phyloP scores from a whole-genome alignment of 2,888 invertebrate species.

The Heliconius sara region DNA sequence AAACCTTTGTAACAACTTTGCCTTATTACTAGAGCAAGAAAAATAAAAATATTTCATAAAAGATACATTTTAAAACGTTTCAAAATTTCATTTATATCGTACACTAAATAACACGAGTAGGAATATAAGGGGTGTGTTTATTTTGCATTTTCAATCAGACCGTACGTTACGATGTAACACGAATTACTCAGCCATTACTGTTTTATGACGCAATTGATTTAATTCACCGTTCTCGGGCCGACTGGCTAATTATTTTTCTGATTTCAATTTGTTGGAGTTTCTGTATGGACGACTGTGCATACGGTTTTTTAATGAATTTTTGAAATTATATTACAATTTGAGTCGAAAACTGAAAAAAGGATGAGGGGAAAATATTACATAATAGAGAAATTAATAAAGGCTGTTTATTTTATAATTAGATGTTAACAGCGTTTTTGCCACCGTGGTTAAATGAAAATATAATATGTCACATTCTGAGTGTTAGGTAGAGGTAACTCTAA shows the following conservation, averaged over 20 bases:
- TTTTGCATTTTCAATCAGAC: constrained; percentile 33
- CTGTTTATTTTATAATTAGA: too few species aligned
- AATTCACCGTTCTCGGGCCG: constrained; percentile 23
- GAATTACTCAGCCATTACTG: constrained; percentile 30
- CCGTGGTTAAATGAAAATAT: too few species aligned
- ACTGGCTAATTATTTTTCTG: constrained; percentile 29
- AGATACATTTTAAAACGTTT: background rate
- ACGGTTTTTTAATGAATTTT: background rate
- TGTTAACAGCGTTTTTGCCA: too few species aligned
- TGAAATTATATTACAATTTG: background rate
- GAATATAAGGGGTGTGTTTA: constrained; percentile 5
- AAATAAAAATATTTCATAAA: too few species aligned
- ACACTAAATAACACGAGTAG: background rate
- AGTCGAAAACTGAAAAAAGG: background rate
- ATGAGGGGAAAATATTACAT: background rate
- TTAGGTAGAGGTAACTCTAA: too few species aligned
- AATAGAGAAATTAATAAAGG: background rate
- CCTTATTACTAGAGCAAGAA: too few species aligned
- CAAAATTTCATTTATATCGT: background rate
- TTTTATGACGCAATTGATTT: constrained; percentile 37
- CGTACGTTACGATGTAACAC: constrained; percentile 19
- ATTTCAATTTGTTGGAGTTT: constrained; percentile 3
- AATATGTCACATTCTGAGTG: too few species aligned
- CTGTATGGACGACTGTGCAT: background rate
- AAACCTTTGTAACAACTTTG: too few species aligned